Evolutionary conservation across 64 coral and sea anemone species (phyloP), one percentile per base, ranked within the genome.

Genomic region (Montipora capricornis): DNA sequence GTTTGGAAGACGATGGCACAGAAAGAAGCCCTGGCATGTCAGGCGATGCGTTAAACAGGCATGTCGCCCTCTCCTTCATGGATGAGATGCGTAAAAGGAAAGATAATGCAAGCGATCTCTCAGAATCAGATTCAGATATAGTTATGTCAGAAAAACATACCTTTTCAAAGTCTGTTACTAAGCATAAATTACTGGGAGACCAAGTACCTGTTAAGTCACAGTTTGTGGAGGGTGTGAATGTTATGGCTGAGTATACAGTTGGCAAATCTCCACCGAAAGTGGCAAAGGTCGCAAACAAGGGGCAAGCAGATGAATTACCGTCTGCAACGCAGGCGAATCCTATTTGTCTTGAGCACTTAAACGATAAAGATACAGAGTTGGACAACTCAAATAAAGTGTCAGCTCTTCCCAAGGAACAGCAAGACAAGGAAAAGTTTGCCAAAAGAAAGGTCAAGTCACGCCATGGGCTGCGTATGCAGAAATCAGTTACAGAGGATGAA

Each of bases 61-160:
- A 98, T 61, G 83, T 88, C 26, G 97, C 97, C 47, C 49, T 93
- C 7, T 93, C 91, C 3, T 98, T 98, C 82, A 71, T 98, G 75
- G 88, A 87, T 5, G 97, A 96, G 47, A 79, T 98, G 46, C 93
- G 87, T 57, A 95, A 98, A 68, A 76, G 95, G 87, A 94, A 87
- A 91, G 60, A 75, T 24, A 68, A 87, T 76, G 3, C 24, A 4
- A 44, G 47, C 49, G 26, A 14, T 55, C 52, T 16, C 44, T 19
- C 57, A 60, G 24, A 51, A 89, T 49, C 55, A 50, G 57, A 83
- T 48, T 83, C 48, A 17, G 84, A 95, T 51, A 60, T 74, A 50
- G 95, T 76, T n/a, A 89, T 92, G 90, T 14, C 75, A n/a, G 95
- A 96, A 49, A 88, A 93, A 48, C 62, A 88, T 47, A 58, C 83